Base-by-base conservation (phyloP, 2,888 invertebrate species). In the Diachrysia chrysitis region DNA sequence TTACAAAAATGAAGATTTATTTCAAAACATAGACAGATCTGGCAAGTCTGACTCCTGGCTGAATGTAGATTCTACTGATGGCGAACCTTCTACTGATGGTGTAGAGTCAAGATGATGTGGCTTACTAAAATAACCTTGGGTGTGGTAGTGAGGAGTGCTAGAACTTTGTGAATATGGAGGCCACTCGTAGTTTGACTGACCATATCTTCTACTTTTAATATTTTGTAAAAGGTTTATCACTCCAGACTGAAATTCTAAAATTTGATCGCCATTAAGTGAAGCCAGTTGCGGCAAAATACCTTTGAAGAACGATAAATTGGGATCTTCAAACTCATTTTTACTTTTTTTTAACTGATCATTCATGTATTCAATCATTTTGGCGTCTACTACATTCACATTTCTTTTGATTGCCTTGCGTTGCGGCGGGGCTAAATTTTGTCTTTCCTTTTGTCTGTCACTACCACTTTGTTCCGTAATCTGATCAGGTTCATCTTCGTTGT, bases 401-500 rank as follows among this genome's bases (percentile, higher is more conserved):
- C 63, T 76, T 74, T 71, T 74, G 60, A 62, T 53, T 76, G 70
- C 68, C 58, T 53, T 79, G 73, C 78, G 69, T 72, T 72, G 62
- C 21, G 64, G 59, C 58, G 71, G 67, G 69, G 70, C 68, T 68
- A 69, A 32, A 73, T 76, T 71, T 75, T 76, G 71, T 73, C 53
- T 77, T n/a, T 62, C 78, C 71, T 74, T 75, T 75, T 79, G 75
- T 58, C 73, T 75, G 73, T 77, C 69, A 79, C 56, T 73, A 48
- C 42, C 65, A 71, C 32, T 32, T 76, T 72, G 73, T 76, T 23
- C 55, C 71, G 48, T 72, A 48, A 58, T 68, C 25, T 56, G 42
- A 51, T 55, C 58, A 59, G 51, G 57, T 57, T 66, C 66, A 60
- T 63, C 66, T 72, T 68, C 64, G 64, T 29, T 68, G 55, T 58